phyloP scores from a whole-genome alignment of 1,140 invertebrate species.

The Cyclina sinensis region DNA sequence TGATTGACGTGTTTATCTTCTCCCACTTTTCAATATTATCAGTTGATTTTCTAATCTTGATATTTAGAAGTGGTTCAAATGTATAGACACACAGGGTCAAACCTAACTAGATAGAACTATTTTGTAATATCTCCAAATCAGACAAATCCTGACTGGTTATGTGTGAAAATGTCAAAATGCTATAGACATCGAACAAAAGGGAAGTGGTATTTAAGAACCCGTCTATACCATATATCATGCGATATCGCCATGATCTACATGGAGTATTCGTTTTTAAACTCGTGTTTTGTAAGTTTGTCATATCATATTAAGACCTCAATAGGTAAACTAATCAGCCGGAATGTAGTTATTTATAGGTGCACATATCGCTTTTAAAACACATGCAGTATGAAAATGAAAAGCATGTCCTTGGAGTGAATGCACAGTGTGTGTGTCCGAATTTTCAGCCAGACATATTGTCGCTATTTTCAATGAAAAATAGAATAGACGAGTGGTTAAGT shows the following conservation, averaged over 20 bases:
- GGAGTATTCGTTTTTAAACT: conserved; percentile 29
- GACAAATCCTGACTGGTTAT: conserved; percentile 45
- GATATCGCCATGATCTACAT: conserved; percentile 31
- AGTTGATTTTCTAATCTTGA: conserved; percentile 1
- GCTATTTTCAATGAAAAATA: no score
- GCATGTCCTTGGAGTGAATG: background rate
- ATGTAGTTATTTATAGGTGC: background rate
- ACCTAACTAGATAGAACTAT: conserved; percentile 32
- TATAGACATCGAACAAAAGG: conserved; percentile 47
- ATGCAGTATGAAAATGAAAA: background rate
- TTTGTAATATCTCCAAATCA: conserved; percentile 50
- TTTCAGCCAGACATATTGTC: no score
- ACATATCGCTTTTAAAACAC: background rate
- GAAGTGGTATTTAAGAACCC: conserved; percentile 54
- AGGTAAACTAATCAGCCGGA: conserved; percentile 14
- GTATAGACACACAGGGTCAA: conserved; percentile 16
- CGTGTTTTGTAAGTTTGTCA: conserved; percentile 54
- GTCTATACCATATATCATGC: conserved; percentile 49
- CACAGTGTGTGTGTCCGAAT: no score
- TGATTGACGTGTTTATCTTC: conserved; percentile 54
- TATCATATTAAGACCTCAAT: conserved; percentile 10
- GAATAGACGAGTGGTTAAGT: no score
- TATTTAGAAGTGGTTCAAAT: conserved; percentile 45
- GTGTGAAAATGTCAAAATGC: conserved; percentile 64
- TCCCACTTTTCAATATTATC: conserved; percentile 48